phyloP scores from a whole-genome alignment of 2,797 vertebrate species.

The Gymnoscopelus braueri region DNA sequence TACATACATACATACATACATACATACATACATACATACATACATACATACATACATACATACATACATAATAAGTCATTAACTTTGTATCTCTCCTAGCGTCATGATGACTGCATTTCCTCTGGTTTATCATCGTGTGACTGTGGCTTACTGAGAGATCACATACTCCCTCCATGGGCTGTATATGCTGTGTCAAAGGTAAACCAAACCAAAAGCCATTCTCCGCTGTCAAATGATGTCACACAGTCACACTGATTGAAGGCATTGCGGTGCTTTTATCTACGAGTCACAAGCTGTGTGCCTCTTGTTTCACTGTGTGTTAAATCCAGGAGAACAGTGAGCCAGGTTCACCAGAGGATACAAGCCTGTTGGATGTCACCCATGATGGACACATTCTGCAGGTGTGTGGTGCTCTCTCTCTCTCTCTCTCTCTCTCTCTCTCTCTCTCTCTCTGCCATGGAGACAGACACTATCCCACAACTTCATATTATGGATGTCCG shows the following conservation, averaged over 20 bases:
- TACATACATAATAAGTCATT: no score
- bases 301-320: constrained; percentile 13
- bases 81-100: constrained; percentile 64
- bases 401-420: constrained; percentile 36
- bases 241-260: background rate
- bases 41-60: no score
- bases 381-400: constrained; percentile 80
- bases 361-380: constrained; percentile 72
- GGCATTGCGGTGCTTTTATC: no score
- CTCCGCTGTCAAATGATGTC: background rate
- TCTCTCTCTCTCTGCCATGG: no score
- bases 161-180: constrained; percentile 89
- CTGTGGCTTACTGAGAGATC: constrained; percentile 85
- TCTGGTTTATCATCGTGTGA: constrained; percentile 79
- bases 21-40: no score
- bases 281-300: no score
- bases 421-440: no score
- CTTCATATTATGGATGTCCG: no score
- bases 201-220: constrained; percentile 2
- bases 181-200: constrained; percentile 88
- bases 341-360: constrained; percentile 55
- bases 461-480: no score
- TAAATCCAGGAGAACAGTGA: constrained; percentile 56
- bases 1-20: no score
- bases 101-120: constrained; percentile 85